phyloP scores from a whole-genome alignment of 1,140 invertebrate genomes.

The Cotesia vestalis region DNA sequence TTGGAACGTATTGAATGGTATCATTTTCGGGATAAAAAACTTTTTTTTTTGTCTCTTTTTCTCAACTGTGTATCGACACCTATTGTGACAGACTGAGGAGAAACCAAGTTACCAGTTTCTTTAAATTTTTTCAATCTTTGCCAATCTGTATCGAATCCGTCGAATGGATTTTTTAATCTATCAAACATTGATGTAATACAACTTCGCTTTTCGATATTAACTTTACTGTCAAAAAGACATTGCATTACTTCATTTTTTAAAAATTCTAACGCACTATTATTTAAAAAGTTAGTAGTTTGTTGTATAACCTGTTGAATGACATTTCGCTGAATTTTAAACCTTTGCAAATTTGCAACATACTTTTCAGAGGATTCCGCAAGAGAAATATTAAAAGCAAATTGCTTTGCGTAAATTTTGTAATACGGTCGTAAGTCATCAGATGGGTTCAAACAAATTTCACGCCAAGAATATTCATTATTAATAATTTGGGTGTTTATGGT shows the following conservation, averaged over 20 bases:
- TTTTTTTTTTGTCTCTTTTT: neutral
- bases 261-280: neutral
- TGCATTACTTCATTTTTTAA: neutral
- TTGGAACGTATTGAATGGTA: neutral
- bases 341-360: too few species aligned
- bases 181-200: neutral
- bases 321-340: too few species aligned
- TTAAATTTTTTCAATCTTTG: neutral
- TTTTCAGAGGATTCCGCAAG: too few species aligned
- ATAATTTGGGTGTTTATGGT: too few species aligned
- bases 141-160: neutral
- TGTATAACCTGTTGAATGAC: too few species aligned
- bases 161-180: neutral
- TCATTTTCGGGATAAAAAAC: neutral
- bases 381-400: too few species aligned
- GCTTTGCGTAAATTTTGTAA: too few species aligned
- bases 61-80: neutral
- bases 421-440: too few species aligned
- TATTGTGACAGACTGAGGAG: neutral
- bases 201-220: neutral
- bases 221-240: neutral
- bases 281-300: neutral
- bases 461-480: too few species aligned
- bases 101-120: neutral
- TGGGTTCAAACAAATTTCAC: too few species aligned